Evolutionary conservation across 1,140 invertebrate genomes (phyloP).

Genomic region (Heliothis subflexa): DNA sequence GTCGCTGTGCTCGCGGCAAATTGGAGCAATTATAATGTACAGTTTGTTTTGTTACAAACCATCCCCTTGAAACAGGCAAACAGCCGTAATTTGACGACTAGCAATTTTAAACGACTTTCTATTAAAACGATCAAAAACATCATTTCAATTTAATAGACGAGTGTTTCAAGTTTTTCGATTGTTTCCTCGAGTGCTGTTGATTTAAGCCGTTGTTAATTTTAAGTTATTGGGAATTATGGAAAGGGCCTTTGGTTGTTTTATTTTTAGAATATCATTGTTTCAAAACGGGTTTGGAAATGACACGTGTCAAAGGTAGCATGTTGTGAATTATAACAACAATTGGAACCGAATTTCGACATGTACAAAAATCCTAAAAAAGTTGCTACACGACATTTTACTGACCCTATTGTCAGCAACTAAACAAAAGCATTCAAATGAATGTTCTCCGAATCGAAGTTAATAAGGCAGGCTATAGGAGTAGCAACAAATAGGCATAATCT

Average conservation of each 20-base stretch:
- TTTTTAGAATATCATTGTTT: too few relatives aligned
- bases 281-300: too few relatives aligned
- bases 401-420: not conserved
- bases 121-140: slow-evolving; percentile 28
- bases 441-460: not conserved
- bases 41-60: slow-evolving; percentile 68
- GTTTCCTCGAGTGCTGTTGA: not conserved
- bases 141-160: slow-evolving; percentile 18
- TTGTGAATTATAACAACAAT: too few relatives aligned
- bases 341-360: too few relatives aligned
- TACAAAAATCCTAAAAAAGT: too few relatives aligned
- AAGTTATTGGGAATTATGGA: not conserved
- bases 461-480: slow-evolving; percentile 12
- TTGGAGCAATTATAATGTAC: slow-evolving; percentile 77
- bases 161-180: slow-evolving; percentile 21
- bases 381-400: not conserved
- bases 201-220: not conserved
- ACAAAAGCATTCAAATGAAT: not conserved
- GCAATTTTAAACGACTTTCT: slow-evolving; percentile 29
- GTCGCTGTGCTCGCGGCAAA: slow-evolving; percentile 67
- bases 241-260: too few relatives aligned
- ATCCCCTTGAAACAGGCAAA: slow-evolving; percentile 47
- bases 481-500: slow-evolving; percentile 27
- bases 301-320: too few relatives aligned
- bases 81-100: slow-evolving; percentile 55